Evolutionary conservation across 1,140 invertebrate species (phyloP), one percentile per base, ranked within the genome.

Genomic region (Planococcus citri): DNA sequence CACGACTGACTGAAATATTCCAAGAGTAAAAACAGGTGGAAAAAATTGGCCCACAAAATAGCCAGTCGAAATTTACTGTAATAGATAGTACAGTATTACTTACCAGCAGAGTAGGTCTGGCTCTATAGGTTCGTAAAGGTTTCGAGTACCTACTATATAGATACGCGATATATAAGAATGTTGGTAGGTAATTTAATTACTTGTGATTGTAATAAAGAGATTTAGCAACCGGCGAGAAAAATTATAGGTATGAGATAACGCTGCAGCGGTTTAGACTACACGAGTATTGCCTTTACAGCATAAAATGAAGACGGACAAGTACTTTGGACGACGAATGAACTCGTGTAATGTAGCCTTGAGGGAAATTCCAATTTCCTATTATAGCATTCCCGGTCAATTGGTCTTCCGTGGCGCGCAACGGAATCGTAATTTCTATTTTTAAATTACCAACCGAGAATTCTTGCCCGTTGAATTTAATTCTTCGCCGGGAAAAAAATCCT

Each of bases 341-440:
- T 64, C 60, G 60, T 64, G 24, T 64, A 64, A 64, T 25, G 25
- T 64, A 64, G 60, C 60, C 60, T 64, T 25, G 24, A 64, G 60
- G 60, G 60, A 64, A 64, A 64, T 64, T 64, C 60, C 60, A 25
- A 64, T 64, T 64, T 64, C 60, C 60, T 64, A 64, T 64, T 64
- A 64, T 64, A 64, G 60, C 60, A 64, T 64, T 64, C 60, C 60
- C 60, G 60, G 60, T 64, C 60, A 64, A 64, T 64, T 64, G 60
- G 60, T 64, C 20, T 64, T 64, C 60, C 60, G 10, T 64, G 60
- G 60, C 60, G 60, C 60, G 22, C 60, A 64, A 64, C 60, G 60
- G 60, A 64, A 64, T 64, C 60, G 17, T 64, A 64, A 64, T 64
- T 64, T 64, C 60, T 64, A 64, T 64, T 64, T 64, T 64, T 64